Conservation (phyloP, 2,797 vertebrate genomes). For the Microhierax caerulescens region DNA sequence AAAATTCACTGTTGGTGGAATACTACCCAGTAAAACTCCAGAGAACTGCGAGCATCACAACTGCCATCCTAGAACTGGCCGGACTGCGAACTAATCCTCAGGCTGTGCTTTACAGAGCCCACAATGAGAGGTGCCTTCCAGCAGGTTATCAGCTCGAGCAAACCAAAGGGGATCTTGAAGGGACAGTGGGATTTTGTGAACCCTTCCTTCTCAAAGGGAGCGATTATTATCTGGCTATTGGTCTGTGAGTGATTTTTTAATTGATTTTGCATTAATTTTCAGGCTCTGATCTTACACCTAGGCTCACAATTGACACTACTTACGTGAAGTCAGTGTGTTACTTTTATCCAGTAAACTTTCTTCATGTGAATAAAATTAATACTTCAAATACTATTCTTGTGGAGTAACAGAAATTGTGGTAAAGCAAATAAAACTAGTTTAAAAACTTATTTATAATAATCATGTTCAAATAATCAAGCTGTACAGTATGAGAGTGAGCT, state of each 20-base stretch:
- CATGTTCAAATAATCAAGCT: background rate
- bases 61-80: background rate
- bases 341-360: background rate
- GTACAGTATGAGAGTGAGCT: background rate
- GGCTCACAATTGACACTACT: background rate
- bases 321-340: background rate
- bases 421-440: background rate
- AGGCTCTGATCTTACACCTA: background rate
- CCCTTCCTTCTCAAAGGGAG: background rate
- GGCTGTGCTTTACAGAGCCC: background rate
- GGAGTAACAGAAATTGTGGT: background rate
- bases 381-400: accelerated
- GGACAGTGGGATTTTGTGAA: background rate
- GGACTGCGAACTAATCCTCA: background rate
- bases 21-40: background rate
- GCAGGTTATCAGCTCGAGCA: background rate
- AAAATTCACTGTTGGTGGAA: background rate
- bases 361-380: background rate
- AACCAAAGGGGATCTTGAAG: background rate
- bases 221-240: background rate
- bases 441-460: background rate
- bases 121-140: background rate
- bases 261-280: constrained; percentile 35
- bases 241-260: background rate
- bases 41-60: background rate